Percentiles rank a stretch among this genome's conserved stretches.
These are phyloP conservation scores for Papilio glaucus DNA, from an alignment of 1,140 invertebrate species.

Conservation along the genomic window DNA sequence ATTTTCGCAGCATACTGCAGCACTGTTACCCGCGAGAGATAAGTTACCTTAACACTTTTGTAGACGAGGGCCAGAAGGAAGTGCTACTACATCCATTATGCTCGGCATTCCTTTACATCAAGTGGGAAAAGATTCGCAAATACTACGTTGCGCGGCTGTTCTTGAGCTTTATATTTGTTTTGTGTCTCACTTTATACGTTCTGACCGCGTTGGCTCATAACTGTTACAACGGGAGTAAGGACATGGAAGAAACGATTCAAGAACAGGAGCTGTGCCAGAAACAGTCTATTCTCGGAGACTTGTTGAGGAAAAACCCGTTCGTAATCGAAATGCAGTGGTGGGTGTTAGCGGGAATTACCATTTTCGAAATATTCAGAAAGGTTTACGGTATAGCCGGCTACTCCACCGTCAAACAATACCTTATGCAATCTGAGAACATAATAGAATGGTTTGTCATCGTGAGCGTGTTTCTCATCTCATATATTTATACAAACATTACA, in stretches of 20 bases:
- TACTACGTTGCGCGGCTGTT: conserved; percentile 92
- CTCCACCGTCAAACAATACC: conserved; percentile 89
- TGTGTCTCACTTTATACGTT: conserved; percentile 91
- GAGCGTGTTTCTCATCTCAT: conserved; percentile 91
- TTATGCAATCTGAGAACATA: conserved; percentile 92
- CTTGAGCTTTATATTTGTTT: conserved; percentile 91
- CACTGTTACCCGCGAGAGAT: conserved; percentile 91
- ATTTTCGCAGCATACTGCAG: conserved; percentile 91
- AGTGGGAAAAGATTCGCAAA: conserved; percentile 95
- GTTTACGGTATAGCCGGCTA: conserved; percentile 90
- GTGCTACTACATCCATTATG: conserved; percentile 92
- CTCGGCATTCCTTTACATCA: conserved; percentile 92
- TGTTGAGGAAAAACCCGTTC: conserved; percentile 88
- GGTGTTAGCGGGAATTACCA: conserved; percentile 88
- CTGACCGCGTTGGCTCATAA: conserved; percentile 90
- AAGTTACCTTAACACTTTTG: conserved; percentile 91
- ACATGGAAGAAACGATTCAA: conserved; percentile 87
- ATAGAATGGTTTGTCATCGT: conserved; percentile 93
- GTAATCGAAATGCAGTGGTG: conserved; percentile 92
- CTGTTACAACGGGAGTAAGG: conserved; percentile 90
- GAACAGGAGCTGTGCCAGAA: conserved; percentile 89
- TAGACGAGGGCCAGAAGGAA: conserved; percentile 92
- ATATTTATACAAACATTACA: conserved; percentile 89
- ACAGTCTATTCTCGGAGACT: conserved; percentile 88
- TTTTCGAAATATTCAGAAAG: conserved; percentile 90